phyloP scores from a whole-genome alignment of 2,888 invertebrate genomes.

The Eupithecia subumbrata region DNA sequence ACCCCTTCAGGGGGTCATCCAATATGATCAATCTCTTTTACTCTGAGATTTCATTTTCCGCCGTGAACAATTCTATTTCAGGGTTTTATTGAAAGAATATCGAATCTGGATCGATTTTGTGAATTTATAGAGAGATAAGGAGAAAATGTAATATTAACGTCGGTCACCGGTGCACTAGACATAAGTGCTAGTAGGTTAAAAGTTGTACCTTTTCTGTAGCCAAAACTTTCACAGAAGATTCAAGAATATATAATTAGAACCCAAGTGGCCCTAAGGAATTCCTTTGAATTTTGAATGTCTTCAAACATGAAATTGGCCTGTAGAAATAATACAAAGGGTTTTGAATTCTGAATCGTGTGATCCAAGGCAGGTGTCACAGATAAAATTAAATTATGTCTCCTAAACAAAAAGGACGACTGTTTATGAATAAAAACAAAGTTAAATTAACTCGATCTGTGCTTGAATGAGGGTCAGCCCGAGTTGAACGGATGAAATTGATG shows the following conservation, averaged over 20 bases:
- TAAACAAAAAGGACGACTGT: slow-evolving; percentile 53
- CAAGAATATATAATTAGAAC: neutral
- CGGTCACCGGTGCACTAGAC: neutral
- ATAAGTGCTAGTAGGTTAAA: neutral
- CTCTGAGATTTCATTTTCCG: slow-evolving; percentile 22
- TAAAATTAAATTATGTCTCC: slow-evolving; percentile 54
- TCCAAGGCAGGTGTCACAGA: slow-evolving; percentile 51
- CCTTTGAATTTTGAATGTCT: neutral
- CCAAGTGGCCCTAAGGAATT: neutral
- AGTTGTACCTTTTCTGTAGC: neutral
- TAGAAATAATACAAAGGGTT: slow-evolving; percentile 27
- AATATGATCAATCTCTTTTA: slow-evolving; percentile 49
- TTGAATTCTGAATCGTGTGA: slow-evolving; percentile 44
- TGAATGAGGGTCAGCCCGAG: slow-evolving; percentile 40
- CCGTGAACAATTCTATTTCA: slow-evolving; percentile 25
- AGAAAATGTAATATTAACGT: neutral
- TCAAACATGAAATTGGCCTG: neutral
- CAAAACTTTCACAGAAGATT: neutral
- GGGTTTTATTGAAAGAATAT: slow-evolving; percentile 5
- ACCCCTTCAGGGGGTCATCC: slow-evolving; percentile 43
- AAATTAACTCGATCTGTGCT: slow-evolving; percentile 44
- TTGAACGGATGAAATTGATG: slow-evolving; percentile 34
- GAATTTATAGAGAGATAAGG: neutral
- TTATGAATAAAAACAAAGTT: slow-evolving; percentile 53
- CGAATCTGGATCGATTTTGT: neutral